phyloP scores from a whole-genome alignment of 2,113 vertebrate genomes.

The Apus apus region DNA sequence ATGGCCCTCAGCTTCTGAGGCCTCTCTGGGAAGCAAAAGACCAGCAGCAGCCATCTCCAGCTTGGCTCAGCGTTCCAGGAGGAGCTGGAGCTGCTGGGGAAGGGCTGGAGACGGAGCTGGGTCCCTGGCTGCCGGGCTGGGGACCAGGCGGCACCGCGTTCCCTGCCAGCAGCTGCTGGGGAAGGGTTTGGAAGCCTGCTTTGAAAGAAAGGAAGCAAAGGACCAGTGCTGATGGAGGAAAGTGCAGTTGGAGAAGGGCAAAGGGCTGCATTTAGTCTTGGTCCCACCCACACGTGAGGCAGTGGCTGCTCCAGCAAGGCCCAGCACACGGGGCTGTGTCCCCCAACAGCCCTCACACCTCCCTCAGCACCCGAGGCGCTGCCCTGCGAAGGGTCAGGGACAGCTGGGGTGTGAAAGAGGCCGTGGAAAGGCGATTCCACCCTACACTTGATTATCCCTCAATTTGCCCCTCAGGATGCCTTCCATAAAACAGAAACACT shows the following conservation, averaged over 20 bases:
- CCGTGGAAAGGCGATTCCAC: not conserved
- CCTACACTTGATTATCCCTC: not conserved
- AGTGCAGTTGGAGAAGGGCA: not conserved
- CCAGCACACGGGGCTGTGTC: accelerated
- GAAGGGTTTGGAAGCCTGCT: too few species aligned
- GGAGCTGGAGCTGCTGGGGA: not conserved
- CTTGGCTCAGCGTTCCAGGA: too few species aligned
- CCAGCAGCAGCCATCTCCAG: not conserved
- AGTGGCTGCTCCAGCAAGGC: too few species aligned
- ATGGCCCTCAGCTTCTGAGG: too few species aligned
- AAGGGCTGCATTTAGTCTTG: not conserved
- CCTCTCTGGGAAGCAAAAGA: too few species aligned
- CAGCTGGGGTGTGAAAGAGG: accelerated
- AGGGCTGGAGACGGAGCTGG: not conserved
- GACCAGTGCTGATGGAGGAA: not conserved
- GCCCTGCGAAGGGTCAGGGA: accelerated
- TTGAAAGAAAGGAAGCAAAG: not conserved
- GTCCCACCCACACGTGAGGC: too few species aligned
- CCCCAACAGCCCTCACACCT: accelerated
- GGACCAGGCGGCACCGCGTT: accelerated
- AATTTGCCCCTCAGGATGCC: accelerated
- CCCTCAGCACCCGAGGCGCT: accelerated
- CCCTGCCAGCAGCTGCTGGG: not conserved
- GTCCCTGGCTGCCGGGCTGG: not conserved
- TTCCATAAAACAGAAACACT: not conserved